phyloP scores from a whole-genome alignment of 2,113 vertebrate genomes.

The Pseudorectes ferrugineus region DNA sequence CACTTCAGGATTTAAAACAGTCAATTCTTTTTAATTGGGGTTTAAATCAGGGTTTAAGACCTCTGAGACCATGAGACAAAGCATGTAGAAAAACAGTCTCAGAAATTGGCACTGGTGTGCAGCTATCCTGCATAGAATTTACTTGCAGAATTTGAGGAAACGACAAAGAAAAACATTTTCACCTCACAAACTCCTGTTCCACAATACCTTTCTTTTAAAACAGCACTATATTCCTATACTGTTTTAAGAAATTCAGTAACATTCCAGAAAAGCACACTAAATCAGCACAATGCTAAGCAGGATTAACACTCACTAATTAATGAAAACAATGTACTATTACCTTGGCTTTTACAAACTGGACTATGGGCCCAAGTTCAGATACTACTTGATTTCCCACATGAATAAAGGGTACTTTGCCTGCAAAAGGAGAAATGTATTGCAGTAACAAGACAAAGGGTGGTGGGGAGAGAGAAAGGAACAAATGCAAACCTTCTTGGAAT shows the following conservation, averaged over 20 bases:
- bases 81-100: neutral
- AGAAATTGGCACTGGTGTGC: neutral
- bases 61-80: neutral
- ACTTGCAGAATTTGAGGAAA: neutral
- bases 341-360: constrained; percentile 96
- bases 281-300: constrained; percentile 34
- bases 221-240: neutral
- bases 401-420: constrained; percentile 94
- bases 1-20: neutral
- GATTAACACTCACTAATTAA: constrained; percentile 62
- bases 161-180: neutral
- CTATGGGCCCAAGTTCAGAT: constrained; percentile 95
- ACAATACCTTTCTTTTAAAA: neutral
- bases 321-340: constrained; percentile 68
- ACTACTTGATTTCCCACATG: constrained; percentile 96
- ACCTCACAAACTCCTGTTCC: neutral
- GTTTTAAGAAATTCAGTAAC: neutral
- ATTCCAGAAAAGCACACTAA: constrained; percentile 29
- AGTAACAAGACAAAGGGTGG: neutral
- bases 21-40: too few species aligned
- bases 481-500: neutral
- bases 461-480: neutral
- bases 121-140: neutral
- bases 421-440: constrained; percentile 27
- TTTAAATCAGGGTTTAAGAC: neutral